Evolutionary conservation across 2,888 invertebrate species (phyloP), one percentile per base, ranked within the genome.

Genomic region (Aelia acuminata): DNA sequence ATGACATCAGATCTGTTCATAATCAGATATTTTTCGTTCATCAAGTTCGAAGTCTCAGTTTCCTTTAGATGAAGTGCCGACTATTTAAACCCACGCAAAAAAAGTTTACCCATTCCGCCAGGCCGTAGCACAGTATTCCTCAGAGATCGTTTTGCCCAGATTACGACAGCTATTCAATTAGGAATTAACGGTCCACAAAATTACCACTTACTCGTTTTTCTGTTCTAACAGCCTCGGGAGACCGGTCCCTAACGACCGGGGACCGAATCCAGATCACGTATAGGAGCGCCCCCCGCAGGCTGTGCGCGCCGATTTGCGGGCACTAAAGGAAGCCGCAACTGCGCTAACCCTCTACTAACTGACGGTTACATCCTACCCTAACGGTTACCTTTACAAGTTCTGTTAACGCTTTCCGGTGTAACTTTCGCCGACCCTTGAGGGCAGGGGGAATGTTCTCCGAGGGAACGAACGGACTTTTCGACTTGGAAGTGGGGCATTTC

Each of bases 141-240:
- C 63, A 18, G 63, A 20, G 31, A 70, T 26, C 63, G 63, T 35
- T 70, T 70, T 70, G 63, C 63, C 63, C 31, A 35, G 31, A 70
- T 70, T 70, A 70, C 63, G 63, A 70, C 63, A 35, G 63, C 63
- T 70, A 70, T 70, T 70, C 63, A 70, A 70, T 70, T 70, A 70
- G 63, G 63, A 70, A 70, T 70, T 70, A 70, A 70, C 63, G 63
- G 35, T 35, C 63, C 35, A 70, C 63, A 70, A 70, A 70, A 70
- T 70, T 35, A 70, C 63, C 63, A 70, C 63, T 70, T 35, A 70
- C 63, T 70, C 63, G 63, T 70, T 70, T 35, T 70, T 70, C 63
- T 70, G 26, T 13, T 11, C 63, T 70, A 70, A 70, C 31, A 70
- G 63, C 13, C 63, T n/a, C n/a, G n/a, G 35, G 35, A 1, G 26